Evolutionary conservation across 2,113 vertebrate species (phyloP).

Genomic region (Mus spicilegus): DNA sequence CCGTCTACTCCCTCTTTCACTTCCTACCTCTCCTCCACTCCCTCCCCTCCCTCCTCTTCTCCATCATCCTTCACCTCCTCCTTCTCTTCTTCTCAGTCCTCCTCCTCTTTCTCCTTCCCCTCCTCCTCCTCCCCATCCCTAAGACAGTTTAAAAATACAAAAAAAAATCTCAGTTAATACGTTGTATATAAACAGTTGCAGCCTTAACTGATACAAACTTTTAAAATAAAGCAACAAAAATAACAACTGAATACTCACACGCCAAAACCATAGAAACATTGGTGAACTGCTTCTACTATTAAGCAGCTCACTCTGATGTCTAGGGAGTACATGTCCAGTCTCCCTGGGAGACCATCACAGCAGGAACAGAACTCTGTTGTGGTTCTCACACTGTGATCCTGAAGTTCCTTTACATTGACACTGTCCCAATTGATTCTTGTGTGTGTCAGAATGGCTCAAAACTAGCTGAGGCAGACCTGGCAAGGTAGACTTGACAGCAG

Average conservation of each 20-base stretch:
- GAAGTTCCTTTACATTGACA: background rate
- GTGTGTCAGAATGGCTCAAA: background rate
- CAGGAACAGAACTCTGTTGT: fast-evolving
- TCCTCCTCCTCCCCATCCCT: background rate
- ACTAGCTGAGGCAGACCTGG: background rate
- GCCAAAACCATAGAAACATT: background rate
- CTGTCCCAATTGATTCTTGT: background rate
- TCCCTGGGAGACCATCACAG: no score
- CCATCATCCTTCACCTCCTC: background rate
- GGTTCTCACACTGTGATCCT: background rate
- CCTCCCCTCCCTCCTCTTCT: no score
- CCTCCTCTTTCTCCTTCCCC: background rate
- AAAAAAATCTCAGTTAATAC: conserved; percentile 3
- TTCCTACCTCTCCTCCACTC: no score
- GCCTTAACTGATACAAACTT: conserved; percentile 10
- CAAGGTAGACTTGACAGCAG: background rate
- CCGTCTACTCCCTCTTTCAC: no score
- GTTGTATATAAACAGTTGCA: background rate
- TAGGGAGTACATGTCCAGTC: background rate
- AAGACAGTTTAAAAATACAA: background rate
- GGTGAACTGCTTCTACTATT: background rate
- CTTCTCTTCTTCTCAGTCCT: background rate
- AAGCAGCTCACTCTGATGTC: background rate
- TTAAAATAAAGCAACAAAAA: background rate
- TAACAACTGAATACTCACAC: background rate